Evolutionary conservation across 92 coral and sea anemone species (phyloP), one percentile per base, ranked within the genome.

Genomic region (Bergia sp.): DNA sequence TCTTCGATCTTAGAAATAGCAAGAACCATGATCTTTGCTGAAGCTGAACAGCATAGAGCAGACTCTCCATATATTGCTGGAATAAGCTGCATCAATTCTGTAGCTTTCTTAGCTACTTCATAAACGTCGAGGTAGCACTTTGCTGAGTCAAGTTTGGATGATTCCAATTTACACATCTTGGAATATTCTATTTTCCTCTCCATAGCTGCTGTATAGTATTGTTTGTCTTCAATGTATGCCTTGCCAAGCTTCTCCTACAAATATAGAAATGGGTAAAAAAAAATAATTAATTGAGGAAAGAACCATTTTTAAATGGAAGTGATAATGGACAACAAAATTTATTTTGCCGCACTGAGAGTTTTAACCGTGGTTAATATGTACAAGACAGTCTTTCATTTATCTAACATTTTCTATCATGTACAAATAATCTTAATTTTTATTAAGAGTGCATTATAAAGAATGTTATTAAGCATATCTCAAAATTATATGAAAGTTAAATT

Each of bases 211-310:
- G 65, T 36, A 36, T 69, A 45, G 10, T 84, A 47, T 57, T 29
- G 65, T 5, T 67, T 47, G 13, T 84, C 87, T 71, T 69, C 45
- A 12, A 7, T 29, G n/a, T 47, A 84, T 7, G 87, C 87, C 44
- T 69, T 53, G 77, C 79, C 78, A 71, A 84, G 87, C 43, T 69
- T 50, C n/a, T 84, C 87, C 87, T 84, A 84, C 41, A 69, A 44
- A 71, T 3, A 11, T 2, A 65, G 39, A 38, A 44, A 41, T 42
- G 20, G 21, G 53, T 1, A 5, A 76, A 73, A 73, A 6, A 5
- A 41, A 75, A 20, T 75, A 37, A 38, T 38, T 40, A 57, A 57
- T 13, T 57, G 65, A 57, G 11, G 20, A 57, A 16, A 61, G 29
- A 18, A 23, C 20, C 69, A 61, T 61, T 61, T 53, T 45, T 45